A percentile compares a stretch with the other conserved stretches of the same genome.
Evolutionary conservation across 2,113 vertebrate genomes (phyloP).

Genomic region (Numida meleagris): DNA sequence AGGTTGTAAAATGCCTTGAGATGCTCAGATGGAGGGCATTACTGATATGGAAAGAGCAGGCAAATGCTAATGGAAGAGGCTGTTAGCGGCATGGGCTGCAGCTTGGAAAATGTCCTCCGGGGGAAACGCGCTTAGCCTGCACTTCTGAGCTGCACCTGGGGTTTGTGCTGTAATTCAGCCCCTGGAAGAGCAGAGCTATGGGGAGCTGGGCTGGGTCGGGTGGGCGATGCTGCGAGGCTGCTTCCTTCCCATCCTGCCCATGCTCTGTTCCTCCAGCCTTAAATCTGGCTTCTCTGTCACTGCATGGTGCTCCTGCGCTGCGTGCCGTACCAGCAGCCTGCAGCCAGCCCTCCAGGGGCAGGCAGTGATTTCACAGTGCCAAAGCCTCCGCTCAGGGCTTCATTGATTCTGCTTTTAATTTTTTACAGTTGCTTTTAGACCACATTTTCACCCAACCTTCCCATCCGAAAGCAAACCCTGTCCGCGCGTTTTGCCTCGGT

Average conservation of each 20-base stretch:
- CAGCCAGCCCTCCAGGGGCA: neutral
- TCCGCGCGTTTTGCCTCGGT: neutral
- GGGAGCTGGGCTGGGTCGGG: rapidly evolving
- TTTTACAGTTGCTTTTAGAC: neutral
- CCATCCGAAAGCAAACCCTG: neutral
- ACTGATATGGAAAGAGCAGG: neutral
- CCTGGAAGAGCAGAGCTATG: neutral
- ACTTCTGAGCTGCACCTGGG: neutral
- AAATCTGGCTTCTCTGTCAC: neutral
- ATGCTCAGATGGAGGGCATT: neutral
- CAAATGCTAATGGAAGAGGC: constrained; percentile 6
- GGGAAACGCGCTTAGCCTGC: neutral
- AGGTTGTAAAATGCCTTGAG: neutral
- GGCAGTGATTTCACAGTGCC: neutral
- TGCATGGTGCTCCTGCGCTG: rapidly evolving
- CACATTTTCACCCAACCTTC: constrained; percentile 12
- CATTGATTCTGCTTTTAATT: neutral
- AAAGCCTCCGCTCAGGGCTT: neutral
- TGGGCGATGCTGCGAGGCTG: neutral
- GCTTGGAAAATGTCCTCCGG: constrained; percentile 7
- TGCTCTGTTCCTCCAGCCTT: neutral
- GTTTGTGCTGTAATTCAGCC: neutral
- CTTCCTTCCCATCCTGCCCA: rapidly evolving
- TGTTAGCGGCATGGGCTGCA: neutral
- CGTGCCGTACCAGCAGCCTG: neutral